Conservation (phyloP, 1,140 invertebrate species). For the Drosophila suzukii region DNA sequence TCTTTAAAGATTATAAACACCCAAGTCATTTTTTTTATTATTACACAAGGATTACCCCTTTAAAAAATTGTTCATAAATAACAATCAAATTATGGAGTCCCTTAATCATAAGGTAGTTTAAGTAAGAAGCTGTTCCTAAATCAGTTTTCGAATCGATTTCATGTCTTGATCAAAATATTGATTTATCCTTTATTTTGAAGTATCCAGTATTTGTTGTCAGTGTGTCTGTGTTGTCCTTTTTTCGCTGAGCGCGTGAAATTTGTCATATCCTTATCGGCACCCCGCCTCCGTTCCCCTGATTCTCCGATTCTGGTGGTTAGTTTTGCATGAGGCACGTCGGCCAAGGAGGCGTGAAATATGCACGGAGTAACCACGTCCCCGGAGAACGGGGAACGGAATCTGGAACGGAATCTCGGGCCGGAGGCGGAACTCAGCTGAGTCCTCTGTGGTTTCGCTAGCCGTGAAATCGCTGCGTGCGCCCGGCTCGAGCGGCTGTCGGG, state of each 20-base stretch:
- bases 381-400: not conserved
- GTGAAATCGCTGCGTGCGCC: conserved; percentile 65
- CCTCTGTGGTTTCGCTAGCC: conserved; percentile 52
- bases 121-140: no score
- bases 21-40: no score
- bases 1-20: no score
- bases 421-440: conserved; percentile 12
- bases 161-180: no score
- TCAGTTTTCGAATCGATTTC: no score
- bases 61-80: no score
- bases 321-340: conserved; percentile 38
- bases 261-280: conserved; percentile 76
- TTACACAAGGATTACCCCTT: no score
- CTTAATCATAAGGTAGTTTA: no score
- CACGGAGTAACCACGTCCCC: conserved; percentile 39
- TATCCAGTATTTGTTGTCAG: not conserved
- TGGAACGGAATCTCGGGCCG: conserved; percentile 4
- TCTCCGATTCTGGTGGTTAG: conserved; percentile 56
- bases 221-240: conserved; percentile 45
- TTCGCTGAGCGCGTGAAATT: conserved; percentile 65
- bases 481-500: conserved; percentile 31
- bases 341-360: conserved; percentile 77
- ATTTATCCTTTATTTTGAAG: no score
- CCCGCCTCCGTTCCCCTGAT: not conserved
- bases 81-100: no score